Base-by-base conservation (phyloP, 2,797 vertebrate species). In the Glossophaga mutica region DNA sequence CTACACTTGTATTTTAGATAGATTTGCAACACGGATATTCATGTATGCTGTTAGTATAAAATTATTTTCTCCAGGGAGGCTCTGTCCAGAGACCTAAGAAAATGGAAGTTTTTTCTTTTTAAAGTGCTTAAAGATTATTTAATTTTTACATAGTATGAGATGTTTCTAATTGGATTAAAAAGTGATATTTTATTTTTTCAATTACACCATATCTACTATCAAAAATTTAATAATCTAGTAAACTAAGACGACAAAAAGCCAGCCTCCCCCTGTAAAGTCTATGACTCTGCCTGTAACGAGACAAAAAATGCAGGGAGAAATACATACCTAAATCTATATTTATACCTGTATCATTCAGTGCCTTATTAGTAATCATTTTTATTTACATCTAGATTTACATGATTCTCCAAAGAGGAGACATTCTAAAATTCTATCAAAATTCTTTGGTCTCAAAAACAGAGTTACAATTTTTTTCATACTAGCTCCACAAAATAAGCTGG, bases 31-130 rank as follows among this genome's bases (percentile, higher is more conserved):
- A 79, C 59, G 92, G 55, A 86, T 82, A 52, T 29, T 73, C n/a
- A 52, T 94, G 50, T 96, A 87, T 95, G 67, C 87, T 94, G 44
- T 78, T 95, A 97, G 44, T 26, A 12, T 95, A 95, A 98, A 96
- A 94, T 79, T 37, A 55, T 89, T 94, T 96, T 91, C 39, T 95
- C 62, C 44, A 39, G 55, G 39, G 34, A 95, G 34, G 32, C 46
- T 91, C 34, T 95, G 6, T 46, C 57, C 65, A 95, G 48, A 92
- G 48, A 92, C 55, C 62, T 87, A 74, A 91, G 89, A 95, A 95
- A 91, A 70, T 65, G 21, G 12, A 67, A 84, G 39, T 9, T 94
- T 95, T 96, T 87, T 2, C 57, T 76, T 91, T 95, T 91, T 68
- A 44, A 96, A 95, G 11, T 46, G 77, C 68, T 94, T 94, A 90